Base-by-base conservation (phyloP, 23 tunicate genomes). In the Pegea sp. region DNA sequence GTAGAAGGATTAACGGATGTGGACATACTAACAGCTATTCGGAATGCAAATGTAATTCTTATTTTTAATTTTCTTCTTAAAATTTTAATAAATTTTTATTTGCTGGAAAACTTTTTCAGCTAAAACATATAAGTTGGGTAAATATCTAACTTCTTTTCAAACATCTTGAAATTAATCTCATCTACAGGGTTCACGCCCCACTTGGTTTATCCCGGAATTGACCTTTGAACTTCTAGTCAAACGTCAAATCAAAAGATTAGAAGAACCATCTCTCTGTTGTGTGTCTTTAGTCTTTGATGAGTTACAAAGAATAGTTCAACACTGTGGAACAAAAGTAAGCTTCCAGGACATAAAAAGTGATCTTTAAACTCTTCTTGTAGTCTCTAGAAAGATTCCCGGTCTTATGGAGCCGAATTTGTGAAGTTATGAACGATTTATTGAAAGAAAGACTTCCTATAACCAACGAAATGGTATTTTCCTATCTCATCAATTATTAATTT, bases 261-360 rank as follows among this genome's bases (percentile, higher is more conserved):
- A 88, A 66, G 97, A 88, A 61, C 97, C 97, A 3, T 88, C 97
- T 2, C 52, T 76, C 48, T 61, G 97, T n/a, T 88, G 97, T 65
- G 97, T 88, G 25, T 81, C 72, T 38, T 70, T 88, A 5, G 97
- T 88, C 1, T 89, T 76, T 56, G 97, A 88, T 49, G 97, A 88
- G 28, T 54, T 88, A 56, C 90, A 88, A 55, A 31, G 90, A 26
- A 88, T 88, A 1, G 68, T 88, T n/a, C 90, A 76, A 42, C 66
- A 64, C 58, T 71, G 71, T 20, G 68, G 64, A 30, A 68, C 67
- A 29, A 89, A 76, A 34, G 74, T 75, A 28, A 18, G 48, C n/a
- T n/a, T n/a, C n/a, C n/a, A n/a, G n/a, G n/a, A n/a, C n/a, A n/a
- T n/a, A n/a, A n/a, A n/a, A n/a, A n/a, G n/a, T n/a, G n/a, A n/a